phyloP scores from a whole-genome alignment of 2,888 invertebrate genomes.

The Archips crataeganus region DNA sequence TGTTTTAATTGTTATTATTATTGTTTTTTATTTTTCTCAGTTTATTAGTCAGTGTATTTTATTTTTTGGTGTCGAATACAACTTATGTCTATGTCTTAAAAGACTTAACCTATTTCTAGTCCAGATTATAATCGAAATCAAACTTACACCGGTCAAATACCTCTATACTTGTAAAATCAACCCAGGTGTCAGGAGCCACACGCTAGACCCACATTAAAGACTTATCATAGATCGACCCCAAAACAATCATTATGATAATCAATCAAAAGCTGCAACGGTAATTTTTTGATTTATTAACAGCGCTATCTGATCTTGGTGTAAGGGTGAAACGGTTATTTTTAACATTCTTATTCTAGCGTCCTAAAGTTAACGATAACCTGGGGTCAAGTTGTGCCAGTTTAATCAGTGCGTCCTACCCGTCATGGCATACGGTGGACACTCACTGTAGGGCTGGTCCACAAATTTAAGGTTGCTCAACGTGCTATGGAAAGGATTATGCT shows the following conservation, averaged over 20 bases:
- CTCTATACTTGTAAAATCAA: conserved; percentile 27
- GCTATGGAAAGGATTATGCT: too few relatives aligned
- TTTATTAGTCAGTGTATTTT: too few relatives aligned
- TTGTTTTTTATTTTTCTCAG: too few relatives aligned
- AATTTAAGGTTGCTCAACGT: too few relatives aligned
- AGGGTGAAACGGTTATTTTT: not conserved
- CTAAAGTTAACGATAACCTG: too few relatives aligned
- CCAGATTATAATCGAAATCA: conserved; percentile 4
- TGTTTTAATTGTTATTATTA: too few relatives aligned
- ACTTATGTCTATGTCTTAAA: too few relatives aligned
- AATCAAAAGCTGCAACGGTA: conserved; percentile 47
- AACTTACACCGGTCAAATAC: conserved; percentile 8
- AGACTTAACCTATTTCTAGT: not conserved
- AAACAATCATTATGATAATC: conserved; percentile 56
- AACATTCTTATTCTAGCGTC: not conserved
- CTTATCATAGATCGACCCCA: conserved; percentile 46
- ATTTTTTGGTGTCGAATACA: too few relatives aligned
- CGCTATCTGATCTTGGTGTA: conserved; percentile 43
- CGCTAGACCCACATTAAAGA: conserved; percentile 48
- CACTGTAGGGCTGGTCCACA: too few relatives aligned
- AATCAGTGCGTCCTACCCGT: too few relatives aligned
- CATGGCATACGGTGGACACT: too few relatives aligned
- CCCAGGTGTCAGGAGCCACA: conserved; percentile 37
- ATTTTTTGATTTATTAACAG: conserved; percentile 48
- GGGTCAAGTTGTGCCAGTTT: too few relatives aligned